A percentile compares a stretch with the other conserved stretches of the same genome.
These are phyloP conservation scores for Odontothrips loti DNA, from an alignment of 2,888 invertebrate genomes.

Conservation along the genomic window DNA sequence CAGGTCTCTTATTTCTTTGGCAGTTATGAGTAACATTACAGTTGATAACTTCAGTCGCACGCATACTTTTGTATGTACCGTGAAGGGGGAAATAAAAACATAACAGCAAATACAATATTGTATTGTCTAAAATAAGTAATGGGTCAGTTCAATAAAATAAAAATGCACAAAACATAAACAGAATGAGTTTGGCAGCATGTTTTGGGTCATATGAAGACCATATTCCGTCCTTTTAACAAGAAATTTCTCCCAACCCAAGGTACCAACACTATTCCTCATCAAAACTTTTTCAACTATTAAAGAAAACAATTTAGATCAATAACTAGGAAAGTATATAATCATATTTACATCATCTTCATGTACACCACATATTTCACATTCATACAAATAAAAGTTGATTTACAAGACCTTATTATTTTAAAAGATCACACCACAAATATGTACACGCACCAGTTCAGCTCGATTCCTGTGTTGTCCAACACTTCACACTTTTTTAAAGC, in stretches of 20 bases:
- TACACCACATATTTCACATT: neutral
- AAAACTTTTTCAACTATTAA: neutral
- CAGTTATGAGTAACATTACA: neutral
- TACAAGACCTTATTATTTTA: neutral
- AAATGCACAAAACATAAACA: neutral
- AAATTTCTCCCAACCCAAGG: neutral
- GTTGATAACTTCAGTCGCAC: neutral
- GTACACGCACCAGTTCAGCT: neutral
- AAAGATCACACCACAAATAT: neutral
- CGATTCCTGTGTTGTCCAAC: neutral
- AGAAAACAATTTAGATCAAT: neutral
- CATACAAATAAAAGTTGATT: neutral
- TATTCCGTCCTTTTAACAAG: neutral
- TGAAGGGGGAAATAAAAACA: neutral
- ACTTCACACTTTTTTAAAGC: neutral
- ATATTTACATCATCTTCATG: neutral
- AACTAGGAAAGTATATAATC: neutral
- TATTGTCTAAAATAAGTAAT: neutral
- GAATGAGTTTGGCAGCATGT: constrained; percentile 12
- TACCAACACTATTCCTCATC: neutral
- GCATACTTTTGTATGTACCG: neutral
- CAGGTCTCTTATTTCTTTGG: constrained; percentile 3
- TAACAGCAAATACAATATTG: neutral
- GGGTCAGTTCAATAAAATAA: constrained; percentile 2
- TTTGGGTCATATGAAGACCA: neutral